Evolutionary conservation across 2,797 vertebrate genomes (phyloP).

Genomic region (Neomorphus geoffroyi): DNA sequence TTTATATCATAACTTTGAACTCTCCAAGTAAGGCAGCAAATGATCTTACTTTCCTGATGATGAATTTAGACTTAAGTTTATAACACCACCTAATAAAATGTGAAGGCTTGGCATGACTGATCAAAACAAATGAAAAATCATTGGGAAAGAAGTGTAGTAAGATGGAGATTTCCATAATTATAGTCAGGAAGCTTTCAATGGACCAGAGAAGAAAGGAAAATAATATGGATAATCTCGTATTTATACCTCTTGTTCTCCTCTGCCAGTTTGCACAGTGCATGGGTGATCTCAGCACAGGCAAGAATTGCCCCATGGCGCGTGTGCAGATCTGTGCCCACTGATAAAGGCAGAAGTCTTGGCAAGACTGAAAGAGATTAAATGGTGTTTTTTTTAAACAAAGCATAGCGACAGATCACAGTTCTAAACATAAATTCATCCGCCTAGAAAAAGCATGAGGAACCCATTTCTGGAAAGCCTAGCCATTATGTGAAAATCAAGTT

Average conservation of each 20-base stretch:
- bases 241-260: constrained; percentile 83
- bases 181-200: constrained; percentile 2
- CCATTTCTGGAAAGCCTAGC: background rate
- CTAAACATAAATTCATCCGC: background rate
- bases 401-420: background rate
- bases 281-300: constrained; percentile 90
- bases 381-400: background rate
- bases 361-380: constrained; percentile 81
- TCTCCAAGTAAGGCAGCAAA: background rate
- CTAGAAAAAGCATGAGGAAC: background rate
- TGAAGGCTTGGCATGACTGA: background rate
- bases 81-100: background rate
- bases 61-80: background rate
- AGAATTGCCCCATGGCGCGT: constrained; percentile 91
- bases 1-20: background rate
- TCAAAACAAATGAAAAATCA: background rate
- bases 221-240: background rate
- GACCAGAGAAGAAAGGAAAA: constrained; percentile 4
- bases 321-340: constrained; percentile 87
- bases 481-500: background rate
- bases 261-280: constrained; percentile 85
- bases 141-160: background rate
- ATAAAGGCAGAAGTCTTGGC: constrained; percentile 84
- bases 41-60: background rate
- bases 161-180: constrained; percentile 5